These are phyloP conservation scores for Apamea epomidion DNA, from an alignment of 2,888 invertebrate species.

Conservation along the genomic window DNA sequence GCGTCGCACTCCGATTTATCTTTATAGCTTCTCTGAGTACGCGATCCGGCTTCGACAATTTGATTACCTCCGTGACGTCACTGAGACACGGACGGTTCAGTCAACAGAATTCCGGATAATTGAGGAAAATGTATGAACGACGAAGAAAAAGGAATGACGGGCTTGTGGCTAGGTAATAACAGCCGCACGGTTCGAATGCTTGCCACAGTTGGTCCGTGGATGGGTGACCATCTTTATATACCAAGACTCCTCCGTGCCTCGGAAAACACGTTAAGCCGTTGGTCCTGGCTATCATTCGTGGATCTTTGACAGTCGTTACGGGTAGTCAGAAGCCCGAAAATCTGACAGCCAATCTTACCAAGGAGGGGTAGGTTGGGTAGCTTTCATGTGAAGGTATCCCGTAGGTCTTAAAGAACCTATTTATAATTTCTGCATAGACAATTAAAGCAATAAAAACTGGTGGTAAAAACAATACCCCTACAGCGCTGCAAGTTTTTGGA, in stretches of 20 bases:
- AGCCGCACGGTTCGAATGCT: no score
- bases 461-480: background rate
- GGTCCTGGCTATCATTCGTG: background rate
- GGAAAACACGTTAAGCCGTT: background rate
- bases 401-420: background rate
- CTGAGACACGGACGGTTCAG: constrained; percentile 48
- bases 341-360: background rate
- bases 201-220: no score
- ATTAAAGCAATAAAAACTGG: no score
- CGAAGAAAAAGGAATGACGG: no score
- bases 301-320: background rate
- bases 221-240: background rate
- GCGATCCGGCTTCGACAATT: constrained; percentile 71
- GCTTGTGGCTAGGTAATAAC: no score
- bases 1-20: background rate
- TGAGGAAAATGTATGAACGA: no score
- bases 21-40: background rate
- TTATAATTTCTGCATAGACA: background rate
- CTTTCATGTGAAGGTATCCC: background rate
- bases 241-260: background rate
- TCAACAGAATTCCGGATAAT: constrained; percentile 18
- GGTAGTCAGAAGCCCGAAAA: background rate
- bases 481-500: background rate
- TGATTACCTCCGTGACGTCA: constrained; percentile 70
- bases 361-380: no score